A percentile compares a stretch with the other conserved stretches of the same genome.
Evolutionary conservation across 2,113 vertebrate species (phyloP).

Genomic region (Thalassarche chlororhynchos): DNA sequence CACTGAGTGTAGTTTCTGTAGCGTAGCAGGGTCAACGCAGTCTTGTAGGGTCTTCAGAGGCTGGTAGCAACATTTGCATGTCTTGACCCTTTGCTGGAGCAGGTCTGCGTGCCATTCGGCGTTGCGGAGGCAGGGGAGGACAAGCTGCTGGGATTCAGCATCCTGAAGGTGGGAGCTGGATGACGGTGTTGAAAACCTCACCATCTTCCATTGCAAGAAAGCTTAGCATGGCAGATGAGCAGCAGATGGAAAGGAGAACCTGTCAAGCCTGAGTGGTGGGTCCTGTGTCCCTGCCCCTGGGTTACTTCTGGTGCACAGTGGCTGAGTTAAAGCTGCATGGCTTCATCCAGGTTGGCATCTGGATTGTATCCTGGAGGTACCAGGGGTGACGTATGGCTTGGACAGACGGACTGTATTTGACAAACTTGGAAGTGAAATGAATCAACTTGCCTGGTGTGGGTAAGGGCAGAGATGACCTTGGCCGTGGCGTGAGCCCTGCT

Average conservation of each 20-base stretch:
- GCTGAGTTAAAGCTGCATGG: neutral
- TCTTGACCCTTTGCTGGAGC: neutral
- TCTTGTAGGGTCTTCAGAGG: neutral
- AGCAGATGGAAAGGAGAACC: neutral
- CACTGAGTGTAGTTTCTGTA: neutral
- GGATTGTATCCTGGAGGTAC: neutral
- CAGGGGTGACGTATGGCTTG: neutral
- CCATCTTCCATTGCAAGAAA: accelerated
- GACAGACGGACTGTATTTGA: neutral
- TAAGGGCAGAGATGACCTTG: neutral
- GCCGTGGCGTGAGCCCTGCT: neutral
- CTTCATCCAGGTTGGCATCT: neutral
- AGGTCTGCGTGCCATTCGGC: neutral
- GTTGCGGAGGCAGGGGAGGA: neutral
- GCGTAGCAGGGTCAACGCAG: accelerated
- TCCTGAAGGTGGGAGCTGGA: neutral
- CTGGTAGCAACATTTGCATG: neutral
- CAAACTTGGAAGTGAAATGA: neutral
- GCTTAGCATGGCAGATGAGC: neutral
- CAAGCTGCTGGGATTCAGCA: neutral
- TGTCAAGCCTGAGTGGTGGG: neutral
- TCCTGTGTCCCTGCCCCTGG: neutral
- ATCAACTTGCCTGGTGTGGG: neutral
- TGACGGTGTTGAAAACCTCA: neutral
- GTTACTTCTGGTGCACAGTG: neutral